Conservation (phyloP, 2,113 vertebrate genomes). For the Sinocyclocheilus grahami region DNA sequence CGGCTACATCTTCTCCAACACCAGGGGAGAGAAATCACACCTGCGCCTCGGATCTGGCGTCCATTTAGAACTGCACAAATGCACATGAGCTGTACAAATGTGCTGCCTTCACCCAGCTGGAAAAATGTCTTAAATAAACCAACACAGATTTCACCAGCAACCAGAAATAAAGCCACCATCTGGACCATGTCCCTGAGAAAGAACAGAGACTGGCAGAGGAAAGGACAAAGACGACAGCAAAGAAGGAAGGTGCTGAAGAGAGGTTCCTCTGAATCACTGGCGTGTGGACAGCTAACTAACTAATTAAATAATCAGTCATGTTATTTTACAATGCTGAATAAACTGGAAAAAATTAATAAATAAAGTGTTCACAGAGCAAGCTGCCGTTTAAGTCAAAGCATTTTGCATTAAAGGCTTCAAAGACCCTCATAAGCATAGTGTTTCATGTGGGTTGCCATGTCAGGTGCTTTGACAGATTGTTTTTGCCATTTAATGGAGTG, state of each 20-base stretch:
- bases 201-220: conserved; percentile 3
- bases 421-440: background rate
- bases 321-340: background rate
- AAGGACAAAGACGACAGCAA: background rate
- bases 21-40: background rate
- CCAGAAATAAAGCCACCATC: conserved; percentile 37
- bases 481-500: background rate
- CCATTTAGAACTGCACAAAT: conserved; percentile 48
- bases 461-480: background rate
- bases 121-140: conserved; percentile 51
- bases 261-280: background rate
- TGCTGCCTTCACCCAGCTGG: conserved; percentile 42
- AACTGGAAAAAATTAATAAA: too few species aligned
- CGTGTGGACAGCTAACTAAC: background rate
- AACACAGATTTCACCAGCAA: conserved; percentile 30
- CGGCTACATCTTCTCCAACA: background rate
- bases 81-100: conserved; percentile 37
- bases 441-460: background rate
- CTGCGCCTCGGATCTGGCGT: conserved; percentile 35
- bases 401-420: background rate
- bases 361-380: background rate
- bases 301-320: background rate
- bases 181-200: conserved; percentile 24
- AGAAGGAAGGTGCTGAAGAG: conserved; percentile 3
- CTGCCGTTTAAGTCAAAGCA: background rate